Percentiles rank a stretch among this genome's conserved stretches.
Conservation (phyloP, 2,888 invertebrate genomes). For the Conomelus anceps region DNA sequence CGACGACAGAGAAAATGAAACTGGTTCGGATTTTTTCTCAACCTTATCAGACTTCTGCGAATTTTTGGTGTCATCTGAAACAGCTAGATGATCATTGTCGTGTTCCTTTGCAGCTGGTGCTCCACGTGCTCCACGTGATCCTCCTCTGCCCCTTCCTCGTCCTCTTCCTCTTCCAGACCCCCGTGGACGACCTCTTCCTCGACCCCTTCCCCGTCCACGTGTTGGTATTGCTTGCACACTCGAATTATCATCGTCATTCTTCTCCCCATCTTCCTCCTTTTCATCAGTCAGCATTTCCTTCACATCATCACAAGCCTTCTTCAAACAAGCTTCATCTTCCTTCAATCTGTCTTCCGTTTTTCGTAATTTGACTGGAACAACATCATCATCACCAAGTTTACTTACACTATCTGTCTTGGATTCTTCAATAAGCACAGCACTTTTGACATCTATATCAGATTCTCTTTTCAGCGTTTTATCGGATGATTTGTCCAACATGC, state of each 20-base stretch:
- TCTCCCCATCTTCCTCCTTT: conserved; percentile 38
- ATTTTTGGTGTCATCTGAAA: background rate
- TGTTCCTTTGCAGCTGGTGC: background rate
- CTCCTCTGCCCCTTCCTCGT: conserved; percentile 27
- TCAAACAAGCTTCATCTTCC: background rate
- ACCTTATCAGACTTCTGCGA: background rate
- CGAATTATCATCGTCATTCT: conserved; percentile 37
- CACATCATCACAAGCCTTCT: conserved; percentile 44
- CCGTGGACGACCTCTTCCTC: background rate
- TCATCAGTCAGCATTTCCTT: conserved; percentile 42
- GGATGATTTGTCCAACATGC: background rate
- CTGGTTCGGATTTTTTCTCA: background rate
- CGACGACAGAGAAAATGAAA: background rate
- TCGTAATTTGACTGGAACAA: background rate
- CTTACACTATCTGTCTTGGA: background rate
- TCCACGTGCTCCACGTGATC: background rate
- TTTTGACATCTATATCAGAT: background rate
- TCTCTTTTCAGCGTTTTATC: background rate
- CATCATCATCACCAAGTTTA: background rate
- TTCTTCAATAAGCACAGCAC: too few species aligned
- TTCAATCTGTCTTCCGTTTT: background rate
- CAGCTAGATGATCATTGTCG: too few species aligned
- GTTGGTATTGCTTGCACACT: background rate
- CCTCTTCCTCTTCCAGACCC: conserved; percentile 31
- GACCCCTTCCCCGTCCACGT: background rate